Evolutionary conservation across 2,888 invertebrate genomes (phyloP).

Genomic region (Smittia aterrima): DNA sequence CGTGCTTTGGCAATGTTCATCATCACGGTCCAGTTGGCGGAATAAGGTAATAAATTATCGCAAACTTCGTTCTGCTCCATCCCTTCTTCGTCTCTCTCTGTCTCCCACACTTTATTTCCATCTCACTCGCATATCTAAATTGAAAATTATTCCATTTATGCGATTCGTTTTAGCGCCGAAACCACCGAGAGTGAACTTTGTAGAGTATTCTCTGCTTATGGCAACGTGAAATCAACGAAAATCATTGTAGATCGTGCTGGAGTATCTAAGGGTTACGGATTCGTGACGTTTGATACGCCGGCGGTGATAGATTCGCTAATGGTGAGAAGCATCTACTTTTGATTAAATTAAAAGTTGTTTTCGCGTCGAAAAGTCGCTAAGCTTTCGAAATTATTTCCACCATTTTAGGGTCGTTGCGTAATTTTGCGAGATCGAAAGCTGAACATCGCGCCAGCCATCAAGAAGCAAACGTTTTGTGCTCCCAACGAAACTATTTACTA

Average conservation of each 20-base stretch:
- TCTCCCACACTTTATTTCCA: neutral
- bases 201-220: constrained; percentile 86
- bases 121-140: constrained; percentile 11
- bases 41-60: constrained; percentile 40
- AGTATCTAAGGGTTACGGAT: constrained; percentile 77
- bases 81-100: too few relatives aligned
- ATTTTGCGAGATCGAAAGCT: constrained; percentile 76
- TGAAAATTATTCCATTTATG: constrained; percentile 15
- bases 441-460: constrained; percentile 83
- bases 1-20: neutral
- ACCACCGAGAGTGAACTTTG: constrained; percentile 90
- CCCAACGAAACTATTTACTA: constrained; percentile 56
- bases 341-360: too few relatives aligned
- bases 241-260: constrained; percentile 94
- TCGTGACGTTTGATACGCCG: constrained; percentile 75
- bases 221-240: constrained; percentile 87
- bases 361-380: too few relatives aligned
- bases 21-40: constrained; percentile 33
- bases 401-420: constrained; percentile 67
- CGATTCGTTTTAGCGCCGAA: constrained; percentile 58
- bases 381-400: neutral
- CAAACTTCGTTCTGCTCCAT: neutral
- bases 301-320: constrained; percentile 15
- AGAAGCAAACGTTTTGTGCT: constrained; percentile 65
- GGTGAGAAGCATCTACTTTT: constrained; percentile 9